These are phyloP conservation scores for Anagyrus pseudococci DNA, from an alignment of 2,888 invertebrate genomes.

Conservation along the genomic window DNA sequence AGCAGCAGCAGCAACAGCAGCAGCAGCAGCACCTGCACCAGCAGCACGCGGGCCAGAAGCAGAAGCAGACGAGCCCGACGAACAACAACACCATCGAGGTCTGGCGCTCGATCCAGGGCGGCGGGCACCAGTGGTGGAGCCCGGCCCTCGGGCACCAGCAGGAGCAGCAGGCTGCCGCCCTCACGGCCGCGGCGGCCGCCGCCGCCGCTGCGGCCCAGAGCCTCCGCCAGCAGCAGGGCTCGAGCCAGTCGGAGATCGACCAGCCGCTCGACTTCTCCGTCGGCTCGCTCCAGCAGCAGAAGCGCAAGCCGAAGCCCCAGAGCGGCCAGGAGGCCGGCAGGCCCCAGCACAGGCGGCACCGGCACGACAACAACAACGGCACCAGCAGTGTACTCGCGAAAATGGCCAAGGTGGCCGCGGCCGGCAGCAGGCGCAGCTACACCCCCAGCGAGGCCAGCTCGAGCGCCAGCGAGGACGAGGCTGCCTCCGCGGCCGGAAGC, in stretches of 20 bases:
- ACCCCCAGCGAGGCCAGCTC: conserved; percentile 58
- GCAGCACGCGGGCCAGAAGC: conserved; percentile 45
- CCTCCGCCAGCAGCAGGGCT: conserved; percentile 16
- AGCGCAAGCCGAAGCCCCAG: conserved; percentile 38
- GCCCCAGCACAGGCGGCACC: conserved; percentile 11
- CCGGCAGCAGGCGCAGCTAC: conserved; percentile 51
- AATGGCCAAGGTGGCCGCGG: conserved; percentile 40
- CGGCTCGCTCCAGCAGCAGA: conserved; percentile 64
- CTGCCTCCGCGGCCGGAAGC: conserved; percentile 57
- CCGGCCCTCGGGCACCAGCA: conserved; percentile 38
- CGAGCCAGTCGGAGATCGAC: conserved; percentile 59
- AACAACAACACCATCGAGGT: conserved; percentile 66
- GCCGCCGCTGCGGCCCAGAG: conserved; percentile 24
- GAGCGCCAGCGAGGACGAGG: conserved; percentile 59
- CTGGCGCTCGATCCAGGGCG: conserved; percentile 57
- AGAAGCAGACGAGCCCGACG: conserved; percentile 60
- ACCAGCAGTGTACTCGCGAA: conserved; percentile 44
- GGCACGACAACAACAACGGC: conserved; percentile 56
- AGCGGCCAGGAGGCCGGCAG: conserved; percentile 52
- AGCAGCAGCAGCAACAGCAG: conserved; percentile 51
- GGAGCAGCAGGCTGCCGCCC: neutral
- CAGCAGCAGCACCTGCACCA: conserved; percentile 42
- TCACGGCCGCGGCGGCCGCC: conserved; percentile 1
- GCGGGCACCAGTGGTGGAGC: conserved; percentile 58
- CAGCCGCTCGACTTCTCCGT: conserved; percentile 80